phyloP scores from a whole-genome alignment of 2,888 invertebrate species.

The Sphinx pinastri region DNA sequence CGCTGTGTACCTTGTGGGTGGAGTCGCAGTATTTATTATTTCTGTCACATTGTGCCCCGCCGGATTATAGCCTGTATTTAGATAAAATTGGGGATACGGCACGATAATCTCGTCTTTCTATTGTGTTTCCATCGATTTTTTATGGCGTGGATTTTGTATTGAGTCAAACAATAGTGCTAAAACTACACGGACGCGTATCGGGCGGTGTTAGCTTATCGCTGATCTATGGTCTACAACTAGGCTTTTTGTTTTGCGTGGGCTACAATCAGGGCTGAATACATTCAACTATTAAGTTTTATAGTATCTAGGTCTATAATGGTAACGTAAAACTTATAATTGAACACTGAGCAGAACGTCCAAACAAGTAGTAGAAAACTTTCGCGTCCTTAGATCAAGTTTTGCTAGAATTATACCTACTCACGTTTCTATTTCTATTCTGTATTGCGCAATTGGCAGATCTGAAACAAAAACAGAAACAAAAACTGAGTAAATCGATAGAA shows the following conservation, averaged over 20 bases:
- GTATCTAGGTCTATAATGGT: too few species aligned
- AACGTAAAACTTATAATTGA: too few species aligned
- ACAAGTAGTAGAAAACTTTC: too few species aligned
- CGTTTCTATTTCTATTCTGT: too few species aligned
- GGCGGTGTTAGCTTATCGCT: neutral
- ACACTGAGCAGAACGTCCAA: too few species aligned
- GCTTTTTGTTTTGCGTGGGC: neutral
- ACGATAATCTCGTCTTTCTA: slow-evolving; percentile 60
- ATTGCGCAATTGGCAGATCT: too few species aligned
- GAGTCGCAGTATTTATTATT: slow-evolving; percentile 80
- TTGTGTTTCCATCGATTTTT: slow-evolving; percentile 67
- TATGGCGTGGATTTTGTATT: slow-evolving; percentile 21
- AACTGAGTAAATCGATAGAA: too few species aligned
- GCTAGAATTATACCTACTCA: too few species aligned
- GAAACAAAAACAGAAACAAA: too few species aligned
- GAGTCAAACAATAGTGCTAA: slow-evolving; percentile 14
- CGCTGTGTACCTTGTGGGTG: slow-evolving; percentile 53
- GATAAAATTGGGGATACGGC: slow-evolving; percentile 83
- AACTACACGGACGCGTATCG: neutral
- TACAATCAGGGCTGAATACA: neutral
- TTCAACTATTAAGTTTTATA: too few species aligned
- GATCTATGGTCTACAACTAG: slow-evolving; percentile 5
- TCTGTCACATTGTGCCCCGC: slow-evolving; percentile 78
- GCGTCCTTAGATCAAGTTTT: too few species aligned
- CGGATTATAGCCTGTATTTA: slow-evolving; percentile 81